Evolutionary conservation across 2,888 invertebrate genomes (phyloP).

Genomic region (Amphipoea oculea): DNA sequence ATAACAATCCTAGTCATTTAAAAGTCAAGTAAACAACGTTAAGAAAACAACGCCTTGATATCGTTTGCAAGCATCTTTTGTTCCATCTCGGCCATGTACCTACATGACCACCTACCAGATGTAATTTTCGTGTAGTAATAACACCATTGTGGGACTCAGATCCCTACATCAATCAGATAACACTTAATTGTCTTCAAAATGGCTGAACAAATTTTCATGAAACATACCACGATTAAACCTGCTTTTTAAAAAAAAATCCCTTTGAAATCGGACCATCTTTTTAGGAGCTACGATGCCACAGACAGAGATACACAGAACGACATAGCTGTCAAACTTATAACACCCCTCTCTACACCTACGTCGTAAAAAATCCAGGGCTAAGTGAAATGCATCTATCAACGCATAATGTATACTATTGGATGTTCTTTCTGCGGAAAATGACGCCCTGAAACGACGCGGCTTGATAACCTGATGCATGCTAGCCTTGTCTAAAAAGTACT

Average conservation of each 20-base stretch:
- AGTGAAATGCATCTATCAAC: not conserved
- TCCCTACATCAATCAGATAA: not conserved
- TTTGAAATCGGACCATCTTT: too few relatives aligned
- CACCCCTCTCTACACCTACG: not conserved
- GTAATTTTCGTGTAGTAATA: not conserved
- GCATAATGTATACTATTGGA: not conserved
- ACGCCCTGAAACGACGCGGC: not conserved
- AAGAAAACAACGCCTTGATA: not conserved
- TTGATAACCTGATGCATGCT: conserved; percentile 17
- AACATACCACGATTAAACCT: not conserved
- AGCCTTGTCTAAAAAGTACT: not conserved
- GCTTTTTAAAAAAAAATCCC: not conserved
- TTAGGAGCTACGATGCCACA: not conserved
- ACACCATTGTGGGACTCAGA: not conserved
- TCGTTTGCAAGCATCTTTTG: not conserved
- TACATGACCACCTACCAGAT: not conserved
- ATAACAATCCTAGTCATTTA: conserved; percentile 12
- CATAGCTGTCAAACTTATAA: not conserved
- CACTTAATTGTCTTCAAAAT: not conserved
- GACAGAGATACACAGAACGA: not conserved
- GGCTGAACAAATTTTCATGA: not conserved
- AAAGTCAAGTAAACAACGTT: not conserved
- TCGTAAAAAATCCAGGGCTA: not conserved
- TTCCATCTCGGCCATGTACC: not conserved
- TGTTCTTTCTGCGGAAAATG: not conserved